Conservation (phyloP, 2,797 vertebrate genomes). For the Acridotheres tristis region DNA sequence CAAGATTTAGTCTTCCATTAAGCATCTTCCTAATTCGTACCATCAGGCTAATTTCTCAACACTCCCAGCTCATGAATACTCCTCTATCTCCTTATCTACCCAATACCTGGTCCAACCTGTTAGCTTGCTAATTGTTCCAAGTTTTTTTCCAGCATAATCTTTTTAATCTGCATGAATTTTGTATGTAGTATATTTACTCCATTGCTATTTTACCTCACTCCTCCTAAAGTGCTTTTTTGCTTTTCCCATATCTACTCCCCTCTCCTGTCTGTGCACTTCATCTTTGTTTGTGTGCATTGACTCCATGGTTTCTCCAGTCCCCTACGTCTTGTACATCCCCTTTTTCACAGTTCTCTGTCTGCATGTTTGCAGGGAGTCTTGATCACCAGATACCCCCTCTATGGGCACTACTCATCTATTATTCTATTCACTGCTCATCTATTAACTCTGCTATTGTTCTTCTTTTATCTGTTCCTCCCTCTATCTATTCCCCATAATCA, state of each 20-base stretch:
- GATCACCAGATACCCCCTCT: neutral
- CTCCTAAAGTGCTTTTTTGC: neutral
- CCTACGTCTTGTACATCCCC: neutral
- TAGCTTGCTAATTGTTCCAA: conserved; percentile 1
- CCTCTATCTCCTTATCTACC: conserved; percentile 12
- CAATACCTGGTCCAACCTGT: conserved; percentile 40
- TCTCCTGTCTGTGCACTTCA: neutral
- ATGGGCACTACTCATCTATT: neutral
- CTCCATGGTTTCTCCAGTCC: neutral
- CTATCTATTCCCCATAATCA: neutral
- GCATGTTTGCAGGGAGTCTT: neutral
- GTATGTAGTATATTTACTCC: neutral
- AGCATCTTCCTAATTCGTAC: neutral
- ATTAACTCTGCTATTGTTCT: neutral
- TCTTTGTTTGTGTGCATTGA: neutral
- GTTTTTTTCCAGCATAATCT: conserved; percentile 28
- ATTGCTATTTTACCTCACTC: neutral
- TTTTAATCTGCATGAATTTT: neutral
- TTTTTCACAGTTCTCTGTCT: neutral
- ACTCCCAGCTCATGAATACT: conserved; percentile 45
- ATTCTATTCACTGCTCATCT: neutral
- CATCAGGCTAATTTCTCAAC: conserved; percentile 40
- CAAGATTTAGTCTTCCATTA: conserved; percentile 8
- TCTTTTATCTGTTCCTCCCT: neutral
- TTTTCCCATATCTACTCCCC: neutral